Evolutionary conservation across 1,140 invertebrate species (phyloP).

Genomic region (Calephelis nemesis): DNA sequence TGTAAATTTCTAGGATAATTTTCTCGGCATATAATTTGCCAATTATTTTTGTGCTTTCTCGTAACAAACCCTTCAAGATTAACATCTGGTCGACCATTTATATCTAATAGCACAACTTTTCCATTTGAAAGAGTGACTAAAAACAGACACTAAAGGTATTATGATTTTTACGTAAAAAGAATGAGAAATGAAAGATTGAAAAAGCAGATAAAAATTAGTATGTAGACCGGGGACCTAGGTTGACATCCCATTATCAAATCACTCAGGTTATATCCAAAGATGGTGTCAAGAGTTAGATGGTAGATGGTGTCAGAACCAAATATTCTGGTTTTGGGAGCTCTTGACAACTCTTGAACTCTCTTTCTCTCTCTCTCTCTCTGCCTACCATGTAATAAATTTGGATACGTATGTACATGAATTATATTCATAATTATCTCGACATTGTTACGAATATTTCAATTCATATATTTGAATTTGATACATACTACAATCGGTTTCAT

Average conservation of each 20-base stretch:
- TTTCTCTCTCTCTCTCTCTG: too few species aligned
- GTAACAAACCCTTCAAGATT: slow-evolving; percentile 81
- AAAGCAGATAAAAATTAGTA: too few species aligned
- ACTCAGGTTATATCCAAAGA: too few species aligned
- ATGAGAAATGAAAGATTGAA: too few species aligned
- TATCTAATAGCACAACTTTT: slow-evolving; percentile 79
- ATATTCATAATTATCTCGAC: too few species aligned
- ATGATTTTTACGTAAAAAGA: too few species aligned
- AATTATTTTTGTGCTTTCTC: slow-evolving; percentile 78
- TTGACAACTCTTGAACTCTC: too few species aligned
- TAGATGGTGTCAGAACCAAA: slow-evolving; percentile 43
- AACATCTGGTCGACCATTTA: slow-evolving; percentile 80
- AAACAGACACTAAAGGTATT: neutral
- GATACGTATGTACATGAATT: too few species aligned
- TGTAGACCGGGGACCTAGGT: too few species aligned
- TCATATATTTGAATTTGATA: slow-evolving; percentile 26
- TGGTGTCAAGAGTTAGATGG: too few species aligned
- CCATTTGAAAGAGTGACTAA: slow-evolving; percentile 84
- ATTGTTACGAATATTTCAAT: neutral
- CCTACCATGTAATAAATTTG: too few species aligned
- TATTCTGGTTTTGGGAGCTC: neutral
- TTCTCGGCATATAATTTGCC: slow-evolving; percentile 82
- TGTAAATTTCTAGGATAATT: slow-evolving; percentile 56
- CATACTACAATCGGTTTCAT: slow-evolving; percentile 85
- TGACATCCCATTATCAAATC: too few species aligned